These are phyloP conservation scores for Sardinella longiceps DNA, from an alignment of 2,797 vertebrate genomes.

Conservation along the genomic window DNA sequence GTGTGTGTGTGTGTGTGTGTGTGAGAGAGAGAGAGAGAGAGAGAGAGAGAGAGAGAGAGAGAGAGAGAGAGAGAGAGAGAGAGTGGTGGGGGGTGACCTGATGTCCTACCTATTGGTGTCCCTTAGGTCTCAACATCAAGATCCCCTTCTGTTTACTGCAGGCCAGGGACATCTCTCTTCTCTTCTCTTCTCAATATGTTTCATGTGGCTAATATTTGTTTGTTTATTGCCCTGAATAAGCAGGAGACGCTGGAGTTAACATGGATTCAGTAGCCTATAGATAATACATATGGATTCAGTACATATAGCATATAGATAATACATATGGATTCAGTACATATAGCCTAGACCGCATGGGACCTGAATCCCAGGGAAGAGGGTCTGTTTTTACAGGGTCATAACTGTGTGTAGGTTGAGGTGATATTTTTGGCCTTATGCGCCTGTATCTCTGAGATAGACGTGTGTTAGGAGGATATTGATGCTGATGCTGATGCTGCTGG, in stretches of 20 bases:
- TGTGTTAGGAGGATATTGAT: neutral
- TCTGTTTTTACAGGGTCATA: neutral
- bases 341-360: neutral
- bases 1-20: too few species aligned
- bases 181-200: neutral
- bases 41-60: too few species aligned
- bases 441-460: neutral
- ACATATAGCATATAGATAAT: too few species aligned
- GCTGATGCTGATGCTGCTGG: neutral
- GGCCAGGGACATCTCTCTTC: neutral
- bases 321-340: neutral
- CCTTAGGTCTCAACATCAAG: constrained; percentile 42
- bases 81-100: constrained; percentile 54
- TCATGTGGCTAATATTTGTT: constrained; percentile 4
- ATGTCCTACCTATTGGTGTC: constrained; percentile 29
- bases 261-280: too few species aligned
- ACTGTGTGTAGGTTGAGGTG: neutral
- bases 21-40: too few species aligned
- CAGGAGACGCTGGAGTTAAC: neutral
- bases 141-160: neutral
- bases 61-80: too few species aligned
- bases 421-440: neutral
- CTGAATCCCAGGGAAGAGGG: constrained; percentile 2
- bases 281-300: too few species aligned
- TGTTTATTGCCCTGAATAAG: neutral